Conservation (phyloP, 1,140 invertebrate species). For the Tenebrio molitor region DNA sequence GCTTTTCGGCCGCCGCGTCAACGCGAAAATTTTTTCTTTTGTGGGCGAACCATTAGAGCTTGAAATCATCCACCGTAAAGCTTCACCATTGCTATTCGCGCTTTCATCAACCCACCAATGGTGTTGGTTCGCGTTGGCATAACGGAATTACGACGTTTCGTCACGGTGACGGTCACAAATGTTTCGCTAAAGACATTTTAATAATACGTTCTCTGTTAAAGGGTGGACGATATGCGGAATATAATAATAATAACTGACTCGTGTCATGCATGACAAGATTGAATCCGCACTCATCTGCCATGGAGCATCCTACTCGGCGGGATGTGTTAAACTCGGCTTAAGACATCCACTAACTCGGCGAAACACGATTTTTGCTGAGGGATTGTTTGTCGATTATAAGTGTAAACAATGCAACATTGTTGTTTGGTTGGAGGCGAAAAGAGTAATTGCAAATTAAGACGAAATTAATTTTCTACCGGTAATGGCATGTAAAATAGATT, state of each 20-base stretch:
- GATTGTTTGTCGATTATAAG: no score
- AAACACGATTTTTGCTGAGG: no score
- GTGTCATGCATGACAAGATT: conserved; percentile 30
- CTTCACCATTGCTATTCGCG: not conserved
- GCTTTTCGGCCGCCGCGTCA: no score
- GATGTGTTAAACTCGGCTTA: no score
- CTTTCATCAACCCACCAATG: not conserved
- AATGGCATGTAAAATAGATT: no score
- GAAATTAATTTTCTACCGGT: no score
- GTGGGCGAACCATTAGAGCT: no score
- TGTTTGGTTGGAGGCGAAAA: no score
- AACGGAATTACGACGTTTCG: conserved; percentile 24
- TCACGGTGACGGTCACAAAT: conserved; percentile 30
- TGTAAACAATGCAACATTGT: no score
- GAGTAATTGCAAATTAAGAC: no score
- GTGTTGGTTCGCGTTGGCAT: conserved; percentile 1
- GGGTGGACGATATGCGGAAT: conserved; percentile 22
- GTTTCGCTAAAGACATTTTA: conserved; percentile 33
- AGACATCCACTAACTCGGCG: no score
- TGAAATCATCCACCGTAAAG: not conserved
- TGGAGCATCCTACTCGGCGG: conserved; percentile 21
- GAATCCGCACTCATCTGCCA: conserved; percentile 24
- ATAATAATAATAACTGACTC: conserved; percentile 26
- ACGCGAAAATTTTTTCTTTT: no score
- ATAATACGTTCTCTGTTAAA: conserved; percentile 18